These are phyloP conservation scores for Silurus glanis DNA, from an alignment of 2,113 vertebrate species.

Conservation along the genomic window DNA sequence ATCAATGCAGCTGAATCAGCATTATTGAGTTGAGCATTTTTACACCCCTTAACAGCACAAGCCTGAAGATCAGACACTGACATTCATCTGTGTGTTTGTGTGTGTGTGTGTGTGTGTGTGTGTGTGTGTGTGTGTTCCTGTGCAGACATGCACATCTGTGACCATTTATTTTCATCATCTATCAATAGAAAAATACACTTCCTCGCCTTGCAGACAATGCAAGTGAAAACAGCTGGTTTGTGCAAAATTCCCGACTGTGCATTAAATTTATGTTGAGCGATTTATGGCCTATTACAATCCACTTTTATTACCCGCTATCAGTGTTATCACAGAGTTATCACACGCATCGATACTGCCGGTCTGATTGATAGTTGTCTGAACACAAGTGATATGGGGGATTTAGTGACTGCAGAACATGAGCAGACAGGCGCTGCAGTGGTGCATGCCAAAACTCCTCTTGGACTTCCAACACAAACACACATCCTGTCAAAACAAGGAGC, in stretches of 20 bases:
- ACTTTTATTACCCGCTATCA: conserved; percentile 15
- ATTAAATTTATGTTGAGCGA: not conserved
- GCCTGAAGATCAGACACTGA: conserved; percentile 8
- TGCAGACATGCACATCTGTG: conserved; percentile 19
- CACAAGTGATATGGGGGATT: not conserved
- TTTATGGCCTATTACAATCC: conserved; percentile 6
- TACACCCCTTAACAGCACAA: not conserved
- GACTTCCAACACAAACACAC: not conserved
- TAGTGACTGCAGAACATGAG: conserved; percentile 6
- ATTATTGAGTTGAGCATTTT: not conserved
- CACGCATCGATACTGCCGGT: not conserved
- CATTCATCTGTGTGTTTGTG: not conserved
- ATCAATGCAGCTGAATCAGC: conserved; percentile 16
- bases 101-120: not conserved
- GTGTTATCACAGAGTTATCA: not conserved
- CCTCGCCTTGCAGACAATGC: conserved; percentile 21
- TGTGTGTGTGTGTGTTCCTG: conserved; percentile 11
- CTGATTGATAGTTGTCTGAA: conserved; percentile 26
- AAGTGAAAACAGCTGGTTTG: conserved; percentile 4
- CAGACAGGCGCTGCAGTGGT: conserved; percentile 7
- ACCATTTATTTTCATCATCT: conserved; percentile 42
- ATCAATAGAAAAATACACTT: conserved; percentile 27
- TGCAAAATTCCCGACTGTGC: not conserved
- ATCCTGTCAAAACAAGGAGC: conserved; percentile 23
- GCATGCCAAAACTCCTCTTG: conserved; percentile 38